Evolutionary conservation across 2,113 vertebrate species (phyloP).

Genomic region (Leptodactylus fuscus): DNA sequence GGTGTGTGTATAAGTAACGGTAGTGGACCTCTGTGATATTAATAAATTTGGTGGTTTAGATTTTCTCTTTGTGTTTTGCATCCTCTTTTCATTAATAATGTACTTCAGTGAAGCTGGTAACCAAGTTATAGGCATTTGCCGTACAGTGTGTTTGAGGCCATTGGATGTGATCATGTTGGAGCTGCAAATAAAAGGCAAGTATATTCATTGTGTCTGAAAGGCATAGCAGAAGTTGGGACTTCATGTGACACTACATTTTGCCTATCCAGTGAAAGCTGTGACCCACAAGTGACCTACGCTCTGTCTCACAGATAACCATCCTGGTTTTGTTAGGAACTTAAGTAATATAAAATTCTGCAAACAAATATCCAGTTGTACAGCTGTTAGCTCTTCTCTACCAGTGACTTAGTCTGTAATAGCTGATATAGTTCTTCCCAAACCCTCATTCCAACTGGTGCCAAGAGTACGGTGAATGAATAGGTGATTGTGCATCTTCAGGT

Average conservation of each 20-base stretch:
- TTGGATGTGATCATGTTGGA: background rate
- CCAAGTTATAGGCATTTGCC: background rate
- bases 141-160: background rate
- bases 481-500: too few relatives aligned
- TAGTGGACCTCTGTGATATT: background rate
- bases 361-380: background rate
- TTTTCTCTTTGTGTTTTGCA: background rate
- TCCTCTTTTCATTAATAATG: background rate
- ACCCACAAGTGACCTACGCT: background rate
- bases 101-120: background rate
- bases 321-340: background rate
- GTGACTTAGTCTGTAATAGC: too few relatives aligned
- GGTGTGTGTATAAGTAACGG: too few relatives aligned
- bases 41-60: background rate
- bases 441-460: too few relatives aligned
- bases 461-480: too few relatives aligned
- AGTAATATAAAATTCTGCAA: background rate
- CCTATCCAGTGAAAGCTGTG: background rate
- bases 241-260: background rate
- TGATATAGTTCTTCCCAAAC: too few relatives aligned
- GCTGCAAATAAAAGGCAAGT: background rate
- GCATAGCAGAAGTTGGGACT: background rate
- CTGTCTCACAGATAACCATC: background rate
- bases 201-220: background rate
- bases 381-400: background rate